Percentiles rank a stretch among this genome's conserved stretches.
These are phyloP conservation scores for Prostheceraeus crozeri DNA, from an alignment of 2,888 invertebrate species.

Conservation along the genomic window DNA sequence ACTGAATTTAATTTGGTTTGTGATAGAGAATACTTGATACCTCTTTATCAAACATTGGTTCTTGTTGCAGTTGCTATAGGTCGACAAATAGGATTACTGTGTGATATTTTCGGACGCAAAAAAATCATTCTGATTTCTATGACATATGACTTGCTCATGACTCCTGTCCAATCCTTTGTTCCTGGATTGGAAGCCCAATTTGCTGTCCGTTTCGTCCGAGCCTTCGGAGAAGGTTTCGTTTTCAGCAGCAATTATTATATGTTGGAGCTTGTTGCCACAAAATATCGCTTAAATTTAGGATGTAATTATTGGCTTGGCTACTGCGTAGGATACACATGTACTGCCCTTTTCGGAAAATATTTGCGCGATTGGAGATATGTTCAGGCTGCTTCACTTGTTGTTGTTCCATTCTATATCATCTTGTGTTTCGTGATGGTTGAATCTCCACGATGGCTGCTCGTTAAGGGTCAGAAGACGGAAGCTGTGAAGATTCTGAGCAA, in stretches of 20 bases:
- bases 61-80: conserved; percentile 28
- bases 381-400: too few relatives aligned
- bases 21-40: background rate
- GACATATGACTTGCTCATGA: background rate
- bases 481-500: background rate
- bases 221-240: too few relatives aligned
- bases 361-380: too few relatives aligned
- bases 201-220: conserved; percentile 27
- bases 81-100: background rate
- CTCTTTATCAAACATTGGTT: background rate
- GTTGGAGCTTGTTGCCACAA: too few relatives aligned
- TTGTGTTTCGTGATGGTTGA: conserved; percentile 31
- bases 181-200: conserved; percentile 14
- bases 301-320: too few relatives aligned
- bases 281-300: too few relatives aligned
- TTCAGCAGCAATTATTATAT: too few relatives aligned
- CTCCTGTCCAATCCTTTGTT: background rate
- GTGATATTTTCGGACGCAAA: conserved; percentile 30
- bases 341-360: too few relatives aligned
- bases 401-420: conserved; percentile 13
- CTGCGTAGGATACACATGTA: too few relatives aligned
- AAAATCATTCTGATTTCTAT: conserved; percentile 31
- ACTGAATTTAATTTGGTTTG: conserved; percentile 32
- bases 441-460: conserved; percentile 34
- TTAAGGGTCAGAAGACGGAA: conserved; percentile 15